Percentiles rank a stretch among this genome's conserved stretches.
phyloP scores from a whole-genome alignment of 2,113 vertebrate genomes.

The Rattus norvegicus region DNA sequence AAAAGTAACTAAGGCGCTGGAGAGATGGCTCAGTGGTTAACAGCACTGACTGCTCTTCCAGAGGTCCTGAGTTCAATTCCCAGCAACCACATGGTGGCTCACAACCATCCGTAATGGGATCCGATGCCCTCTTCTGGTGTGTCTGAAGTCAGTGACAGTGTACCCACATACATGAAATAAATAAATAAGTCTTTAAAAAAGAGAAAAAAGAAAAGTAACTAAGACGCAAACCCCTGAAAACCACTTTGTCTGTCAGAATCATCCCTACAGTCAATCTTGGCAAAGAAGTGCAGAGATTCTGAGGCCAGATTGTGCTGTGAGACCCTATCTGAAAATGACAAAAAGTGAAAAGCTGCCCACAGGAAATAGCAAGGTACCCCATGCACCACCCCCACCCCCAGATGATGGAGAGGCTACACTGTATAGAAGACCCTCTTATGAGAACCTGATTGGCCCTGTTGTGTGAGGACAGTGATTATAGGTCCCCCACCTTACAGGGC shows the following conservation, averaged over 20 bases:
- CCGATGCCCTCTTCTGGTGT: too few relatives aligned
- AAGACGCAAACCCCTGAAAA: neutral
- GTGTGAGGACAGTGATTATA: neutral
- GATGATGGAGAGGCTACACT: neutral
- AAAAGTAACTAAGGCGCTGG: neutral
- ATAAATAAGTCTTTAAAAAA: too few relatives aligned
- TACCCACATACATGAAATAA: too few relatives aligned
- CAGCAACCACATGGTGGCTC: too few relatives aligned
- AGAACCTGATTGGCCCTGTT: neutral
- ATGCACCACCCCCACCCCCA: neutral
- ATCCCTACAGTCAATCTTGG: neutral
- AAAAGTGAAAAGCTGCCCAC: neutral
- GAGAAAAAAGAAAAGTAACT: neutral
- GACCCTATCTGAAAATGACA: neutral
- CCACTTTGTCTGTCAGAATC: neutral
- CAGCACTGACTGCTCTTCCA: too few relatives aligned
- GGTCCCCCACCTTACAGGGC: neutral
- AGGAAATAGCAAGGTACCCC: neutral
- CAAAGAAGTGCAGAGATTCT: neutral
- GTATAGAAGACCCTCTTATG: neutral
- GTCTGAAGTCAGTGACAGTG: too few relatives aligned
- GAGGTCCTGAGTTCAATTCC: too few relatives aligned
- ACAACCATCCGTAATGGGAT: too few relatives aligned
- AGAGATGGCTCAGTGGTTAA: too few relatives aligned
- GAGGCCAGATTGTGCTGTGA: neutral